phyloP scores from a whole-genome alignment of 2,113 vertebrate species.

The Lethenteron camtschaticum region DNA sequence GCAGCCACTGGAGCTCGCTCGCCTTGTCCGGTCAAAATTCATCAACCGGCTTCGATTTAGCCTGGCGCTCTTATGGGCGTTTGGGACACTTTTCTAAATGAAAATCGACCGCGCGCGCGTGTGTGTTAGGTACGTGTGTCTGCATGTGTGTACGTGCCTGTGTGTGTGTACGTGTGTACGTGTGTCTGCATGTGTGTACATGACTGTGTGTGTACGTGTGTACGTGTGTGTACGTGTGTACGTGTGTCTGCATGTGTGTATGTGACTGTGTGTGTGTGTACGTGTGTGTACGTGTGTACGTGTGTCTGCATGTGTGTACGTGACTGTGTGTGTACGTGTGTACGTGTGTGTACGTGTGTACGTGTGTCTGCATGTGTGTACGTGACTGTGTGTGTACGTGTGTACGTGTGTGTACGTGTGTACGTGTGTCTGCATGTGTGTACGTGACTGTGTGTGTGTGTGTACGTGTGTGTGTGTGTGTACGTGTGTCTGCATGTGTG shows the following conservation, averaged over 20 bases:
- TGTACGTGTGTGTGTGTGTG: neutral
- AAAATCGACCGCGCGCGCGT: neutral
- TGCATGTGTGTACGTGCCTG: neutral
- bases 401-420: neutral
- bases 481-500: neutral
- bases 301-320: neutral
- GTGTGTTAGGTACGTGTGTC: neutral
- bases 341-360: neutral
- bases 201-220: neutral
- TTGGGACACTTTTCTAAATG: too few relatives aligned
- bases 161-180: neutral
- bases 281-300: neutral
- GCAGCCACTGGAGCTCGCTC: too few relatives aligned
- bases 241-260: neutral
- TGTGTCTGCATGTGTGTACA: neutral
- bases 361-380: neutral
- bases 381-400: neutral
- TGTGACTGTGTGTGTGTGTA: neutral
- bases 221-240: neutral
- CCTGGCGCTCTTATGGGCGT: too few relatives aligned
- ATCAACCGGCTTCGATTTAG: too few relatives aligned
- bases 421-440: neutral
- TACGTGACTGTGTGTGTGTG: neutral
- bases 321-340: neutral
- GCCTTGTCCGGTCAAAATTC: too few relatives aligned